These are phyloP conservation scores for Cotesia glomerata DNA, from an alignment of 1,140 invertebrate species.

Conservation along the genomic window DNA sequence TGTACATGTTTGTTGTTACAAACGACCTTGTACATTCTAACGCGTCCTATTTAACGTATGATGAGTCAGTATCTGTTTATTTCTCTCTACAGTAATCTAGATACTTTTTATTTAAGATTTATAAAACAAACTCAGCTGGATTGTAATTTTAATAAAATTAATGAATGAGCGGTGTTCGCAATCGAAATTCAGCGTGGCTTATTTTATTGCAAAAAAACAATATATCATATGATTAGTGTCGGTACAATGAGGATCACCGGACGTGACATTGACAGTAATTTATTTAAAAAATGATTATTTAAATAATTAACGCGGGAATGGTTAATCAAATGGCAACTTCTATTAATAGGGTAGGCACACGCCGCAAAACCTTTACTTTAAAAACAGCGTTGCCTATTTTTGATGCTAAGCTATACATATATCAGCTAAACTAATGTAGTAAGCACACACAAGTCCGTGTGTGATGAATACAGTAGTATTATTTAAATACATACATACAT, in stretches of 20 bases:
- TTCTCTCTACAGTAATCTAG: not conserved
- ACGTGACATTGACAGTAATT: not conserved
- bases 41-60: conserved; percentile 15
- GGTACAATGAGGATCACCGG: not conserved
- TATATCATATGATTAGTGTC: too few relatives aligned
- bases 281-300: not conserved
- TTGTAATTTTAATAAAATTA: too few relatives aligned
- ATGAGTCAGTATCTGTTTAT: conserved; percentile 1
- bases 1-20: not conserved
- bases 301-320: not conserved
- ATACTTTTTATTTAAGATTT: conserved; percentile 1
- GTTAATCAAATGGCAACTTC: conserved; percentile 2
- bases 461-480: not conserved
- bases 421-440: not conserved
- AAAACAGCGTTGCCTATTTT: conserved; percentile 49
- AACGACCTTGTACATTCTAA: conserved; percentile 16
- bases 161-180: not conserved
- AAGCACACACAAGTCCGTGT: not conserved
- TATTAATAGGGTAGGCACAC: conserved; percentile 20
- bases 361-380: conserved; percentile 32
- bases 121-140: not conserved
- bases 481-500: not conserved
- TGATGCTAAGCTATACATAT: conserved; percentile 24
- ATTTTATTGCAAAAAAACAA: too few relatives aligned
- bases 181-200: too few relatives aligned